phyloP scores from a whole-genome alignment of 2,888 invertebrate species.

The Syrista parreyssii region DNA sequence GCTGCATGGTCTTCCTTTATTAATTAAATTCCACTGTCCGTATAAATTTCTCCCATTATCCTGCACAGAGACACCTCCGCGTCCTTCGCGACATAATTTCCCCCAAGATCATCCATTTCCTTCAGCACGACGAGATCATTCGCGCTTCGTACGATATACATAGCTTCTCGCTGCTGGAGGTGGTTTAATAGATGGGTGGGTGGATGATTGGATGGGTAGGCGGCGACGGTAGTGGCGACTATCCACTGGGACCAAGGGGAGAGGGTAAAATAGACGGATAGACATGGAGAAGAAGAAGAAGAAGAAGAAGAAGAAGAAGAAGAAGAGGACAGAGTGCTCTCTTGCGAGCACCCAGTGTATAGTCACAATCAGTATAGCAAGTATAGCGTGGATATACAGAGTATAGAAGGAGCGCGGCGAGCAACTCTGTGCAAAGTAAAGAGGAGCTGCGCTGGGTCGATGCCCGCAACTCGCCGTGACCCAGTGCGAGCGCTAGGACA shows the following conservation, averaged over 20 bases:
- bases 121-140: no score
- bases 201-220: no score
- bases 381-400: slow-evolving; percentile 12
- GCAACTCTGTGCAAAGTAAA: slow-evolving; percentile 58
- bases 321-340: slow-evolving; percentile 10
- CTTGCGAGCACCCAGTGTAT: slow-evolving; percentile 27
- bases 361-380: slow-evolving; percentile 7
- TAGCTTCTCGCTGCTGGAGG: no score
- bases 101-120: no score
- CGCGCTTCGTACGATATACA: no score
- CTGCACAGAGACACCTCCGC: no score
- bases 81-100: no score
- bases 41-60: no score
- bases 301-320: slow-evolving; percentile 18
- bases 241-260: background rate
- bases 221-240: no score
- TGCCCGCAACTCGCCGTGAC: slow-evolving; percentile 66
- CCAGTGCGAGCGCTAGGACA: slow-evolving; percentile 66
- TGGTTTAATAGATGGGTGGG: no score
- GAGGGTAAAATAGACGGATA: background rate
- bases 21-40: no score
- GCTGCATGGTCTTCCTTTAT: no score
- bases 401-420: slow-evolving; percentile 31
- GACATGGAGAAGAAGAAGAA: background rate
- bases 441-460: slow-evolving; percentile 62